Evolutionary conservation across 2,888 invertebrate species (phyloP), one percentile per base, ranked within the genome.

Genomic region (Palloptera scutellata): DNA sequence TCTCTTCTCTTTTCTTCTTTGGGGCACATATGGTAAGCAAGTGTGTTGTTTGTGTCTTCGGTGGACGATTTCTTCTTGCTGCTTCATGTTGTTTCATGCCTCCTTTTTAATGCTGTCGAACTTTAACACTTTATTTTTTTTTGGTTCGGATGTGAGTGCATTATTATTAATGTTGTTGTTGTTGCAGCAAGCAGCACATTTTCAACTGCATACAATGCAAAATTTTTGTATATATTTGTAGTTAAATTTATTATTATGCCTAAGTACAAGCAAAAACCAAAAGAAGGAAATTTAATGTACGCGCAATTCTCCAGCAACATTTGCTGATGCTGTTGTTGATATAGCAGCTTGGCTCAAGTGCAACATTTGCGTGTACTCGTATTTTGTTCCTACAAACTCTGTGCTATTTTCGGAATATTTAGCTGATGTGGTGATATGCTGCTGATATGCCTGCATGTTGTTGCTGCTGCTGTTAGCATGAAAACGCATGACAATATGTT

Each of bases 401-500:
- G 51, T 17, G 17, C 61, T 61, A 66, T 66, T 55, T 66, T 55
- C 61, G 57, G 61, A 42, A 64, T 52, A 64, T 66, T 55, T 45
- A 61, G 53, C 57, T 48, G 40, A 58, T 61, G 15, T 61, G 54
- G 30, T 30, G 30, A 30, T 30, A 45, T 55, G 30, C 15, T 53
- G 53, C 17, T 17, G 60, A 51, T n/a, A 9, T 9, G 20, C 54
- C 2, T 48, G 60, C 20, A 54, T 61, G 53, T 66, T 66, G 53
- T 60, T 60, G 65, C 52, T 65, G 59, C 60, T 51, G 61, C 43
- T 51, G 43, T 52, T 55, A 60, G 43, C 52, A 59, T 66, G 51
- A 54, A 30, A 55, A 70, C 69, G 73, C 74, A 76, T 81, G 81
- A 82, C 83, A 83, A 83, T 83, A 79, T 83, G 83, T 83, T 83